Percentiles rank a stretch among this genome's conserved stretches.
These are phyloP conservation scores for Nephrocerus scutellatus DNA, from an alignment of 2,888 invertebrate species.

Conservation along the genomic window DNA sequence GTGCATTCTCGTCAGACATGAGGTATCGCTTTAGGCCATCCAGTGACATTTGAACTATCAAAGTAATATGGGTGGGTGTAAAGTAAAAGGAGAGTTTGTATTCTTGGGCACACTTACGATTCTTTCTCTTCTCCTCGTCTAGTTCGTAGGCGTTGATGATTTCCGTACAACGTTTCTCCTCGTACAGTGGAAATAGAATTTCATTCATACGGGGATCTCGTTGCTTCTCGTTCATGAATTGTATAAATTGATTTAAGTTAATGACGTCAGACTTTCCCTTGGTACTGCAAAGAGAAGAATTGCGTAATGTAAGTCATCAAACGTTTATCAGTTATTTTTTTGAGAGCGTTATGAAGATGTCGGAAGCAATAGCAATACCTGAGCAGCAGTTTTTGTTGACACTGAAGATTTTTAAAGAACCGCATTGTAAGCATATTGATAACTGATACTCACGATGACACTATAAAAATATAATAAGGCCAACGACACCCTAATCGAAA, in stretches of 20 bases:
- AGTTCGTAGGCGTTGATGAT: constrained; percentile 92
- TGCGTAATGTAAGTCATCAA: background rate
- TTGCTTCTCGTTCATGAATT: constrained; percentile 94
- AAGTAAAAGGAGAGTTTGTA: too few species aligned
- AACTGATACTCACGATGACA: too few species aligned
- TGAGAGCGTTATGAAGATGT: too few species aligned
- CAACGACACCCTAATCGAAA: too few species aligned
- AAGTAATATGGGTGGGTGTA: too few species aligned
- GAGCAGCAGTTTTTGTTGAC: too few species aligned
- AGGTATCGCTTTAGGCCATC: constrained; percentile 96
- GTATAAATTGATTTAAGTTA: constrained; percentile 77
- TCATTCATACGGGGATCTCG: constrained; percentile 97
- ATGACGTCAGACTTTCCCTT: constrained; percentile 85
- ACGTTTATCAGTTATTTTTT: too few species aligned
- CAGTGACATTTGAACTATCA: constrained; percentile 73
- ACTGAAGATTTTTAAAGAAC: too few species aligned
- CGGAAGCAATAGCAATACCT: too few species aligned
- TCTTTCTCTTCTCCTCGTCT: constrained; percentile 56
- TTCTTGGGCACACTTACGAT: too few species aligned
- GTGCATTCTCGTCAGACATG: constrained; percentile 99
- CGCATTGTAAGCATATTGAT: too few species aligned
- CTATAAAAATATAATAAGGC: too few species aligned
- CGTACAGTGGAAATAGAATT: constrained; percentile 95
- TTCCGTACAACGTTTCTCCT: constrained; percentile 85
- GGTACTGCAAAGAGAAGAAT: constrained; percentile 55